Percentiles rank a stretch among this genome's conserved stretches.
Conservation (phyloP, 2,113 vertebrate species). For the Nansenia antarctica region DNA sequence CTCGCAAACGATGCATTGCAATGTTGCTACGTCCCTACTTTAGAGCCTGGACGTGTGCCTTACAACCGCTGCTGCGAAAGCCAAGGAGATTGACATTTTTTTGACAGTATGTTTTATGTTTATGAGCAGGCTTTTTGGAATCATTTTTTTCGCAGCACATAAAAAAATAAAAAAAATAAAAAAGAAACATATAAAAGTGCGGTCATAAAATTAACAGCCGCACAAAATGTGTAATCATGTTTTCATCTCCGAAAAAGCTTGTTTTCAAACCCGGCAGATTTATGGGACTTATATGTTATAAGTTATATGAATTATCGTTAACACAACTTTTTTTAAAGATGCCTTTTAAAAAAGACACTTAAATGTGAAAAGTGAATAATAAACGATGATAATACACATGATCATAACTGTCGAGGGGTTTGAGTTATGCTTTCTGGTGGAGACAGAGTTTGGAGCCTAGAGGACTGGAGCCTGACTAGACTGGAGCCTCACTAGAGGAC, state of each 20-base stretch:
- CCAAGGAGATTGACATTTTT: conserved; percentile 22
- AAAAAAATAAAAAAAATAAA: conserved; percentile 54
- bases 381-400: conserved; percentile 49
- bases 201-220: conserved; percentile 77
- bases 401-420: conserved; percentile 51
- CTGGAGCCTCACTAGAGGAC: conserved; percentile 43
- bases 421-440: conserved; percentile 53
- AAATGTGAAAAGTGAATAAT: conserved; percentile 49
- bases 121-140: conserved; percentile 56
- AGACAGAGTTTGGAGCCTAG: conserved; percentile 13
- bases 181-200: conserved; percentile 71
- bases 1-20: no score
- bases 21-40: no score
- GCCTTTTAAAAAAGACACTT: no score
- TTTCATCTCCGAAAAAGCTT: conserved; percentile 57
- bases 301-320: conserved; percentile 49
- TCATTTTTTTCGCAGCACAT: conserved; percentile 69
- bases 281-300: conserved; percentile 39
- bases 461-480: no score
- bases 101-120: conserved; percentile 60
- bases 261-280: conserved; percentile 51
- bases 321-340: conserved; percentile 47
- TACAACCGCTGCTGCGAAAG: neutral
- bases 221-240: conserved; percentile 67
- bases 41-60: neutral